These are phyloP conservation scores for Bugula neritina DNA, from an alignment of 2,888 invertebrate genomes.

Conservation along the genomic window DNA sequence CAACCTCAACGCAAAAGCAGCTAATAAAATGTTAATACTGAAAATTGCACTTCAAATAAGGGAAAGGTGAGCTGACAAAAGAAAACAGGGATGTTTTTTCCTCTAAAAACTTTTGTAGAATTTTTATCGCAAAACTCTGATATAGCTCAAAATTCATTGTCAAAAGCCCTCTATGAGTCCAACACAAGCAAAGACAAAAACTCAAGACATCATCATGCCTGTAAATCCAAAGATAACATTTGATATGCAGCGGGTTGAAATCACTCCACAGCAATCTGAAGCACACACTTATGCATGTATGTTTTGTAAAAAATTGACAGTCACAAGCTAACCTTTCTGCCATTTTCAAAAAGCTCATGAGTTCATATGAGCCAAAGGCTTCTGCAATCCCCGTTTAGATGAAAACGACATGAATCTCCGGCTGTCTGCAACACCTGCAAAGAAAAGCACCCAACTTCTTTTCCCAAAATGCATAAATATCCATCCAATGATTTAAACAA, in stretches of 20 bases:
- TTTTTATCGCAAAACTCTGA: not conserved
- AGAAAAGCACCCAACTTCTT: conserved; percentile 4
- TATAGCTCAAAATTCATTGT: conserved; percentile 22
- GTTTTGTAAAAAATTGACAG: conserved; percentile 5
- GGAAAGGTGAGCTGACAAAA: conserved; percentile 2
- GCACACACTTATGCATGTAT: not conserved
- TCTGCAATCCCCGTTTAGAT: not conserved
- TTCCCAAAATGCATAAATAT: not conserved
- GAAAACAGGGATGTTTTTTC: not conserved
- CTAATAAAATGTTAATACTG: conserved; percentile 1
- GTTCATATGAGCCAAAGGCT: not conserved
- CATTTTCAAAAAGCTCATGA: conserved; percentile 9
- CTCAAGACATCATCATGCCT: not conserved
- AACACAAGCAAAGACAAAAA: not conserved
- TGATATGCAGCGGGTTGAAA: not conserved
- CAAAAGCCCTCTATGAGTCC: not conserved
- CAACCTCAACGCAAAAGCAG: conserved; percentile 13
- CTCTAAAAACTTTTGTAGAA: not conserved
- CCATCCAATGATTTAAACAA: not conserved
- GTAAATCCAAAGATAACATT: not conserved
- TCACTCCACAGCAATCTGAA: not conserved
- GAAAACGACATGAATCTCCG: not conserved
- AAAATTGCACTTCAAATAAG: not conserved
- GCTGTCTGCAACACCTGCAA: not conserved
- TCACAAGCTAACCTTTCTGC: not conserved